These are phyloP conservation scores for Crossocerus cetratus DNA, from an alignment of 2,888 invertebrate genomes.

Conservation along the genomic window DNA sequence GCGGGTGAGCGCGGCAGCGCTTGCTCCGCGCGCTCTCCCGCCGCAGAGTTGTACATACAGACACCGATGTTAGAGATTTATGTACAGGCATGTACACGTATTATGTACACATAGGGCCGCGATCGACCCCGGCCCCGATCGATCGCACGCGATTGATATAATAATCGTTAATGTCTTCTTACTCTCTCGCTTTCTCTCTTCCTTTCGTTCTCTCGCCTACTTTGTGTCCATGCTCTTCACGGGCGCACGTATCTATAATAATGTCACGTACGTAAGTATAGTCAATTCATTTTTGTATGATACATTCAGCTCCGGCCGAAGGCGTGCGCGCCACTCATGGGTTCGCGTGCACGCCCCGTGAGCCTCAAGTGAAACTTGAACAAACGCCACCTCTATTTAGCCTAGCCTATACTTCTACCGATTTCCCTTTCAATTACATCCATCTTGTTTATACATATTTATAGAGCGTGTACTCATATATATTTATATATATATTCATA, in stretches of 20 bases:
- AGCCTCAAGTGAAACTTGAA: slow-evolving; percentile 70
- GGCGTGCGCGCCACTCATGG: background rate
- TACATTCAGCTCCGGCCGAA: slow-evolving; percentile 45
- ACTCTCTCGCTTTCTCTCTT: slow-evolving; percentile 19
- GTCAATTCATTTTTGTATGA: slow-evolving; percentile 40
- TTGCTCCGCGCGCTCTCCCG: too few species aligned
- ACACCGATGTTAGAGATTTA: slow-evolving; percentile 56
- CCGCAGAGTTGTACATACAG: slow-evolving; percentile 61
- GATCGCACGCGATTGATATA: too few species aligned
- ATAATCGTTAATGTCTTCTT: slow-evolving; percentile 7
- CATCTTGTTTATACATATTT: slow-evolving; percentile 70
- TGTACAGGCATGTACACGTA: slow-evolving; percentile 68
- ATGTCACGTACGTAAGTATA: slow-evolving; percentile 52
- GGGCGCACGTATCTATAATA: slow-evolving; percentile 56
- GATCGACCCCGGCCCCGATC: slow-evolving; percentile 42
- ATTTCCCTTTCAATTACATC: slow-evolving; percentile 68
- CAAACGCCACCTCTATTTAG: slow-evolving; percentile 62
- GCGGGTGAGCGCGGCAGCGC: slow-evolving; percentile 1
- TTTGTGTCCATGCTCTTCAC: slow-evolving; percentile 38
- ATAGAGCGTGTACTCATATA: slow-evolving; percentile 42
- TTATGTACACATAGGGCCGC: slow-evolving; percentile 65
- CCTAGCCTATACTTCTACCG: slow-evolving; percentile 56
- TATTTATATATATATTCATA: slow-evolving; percentile 45
- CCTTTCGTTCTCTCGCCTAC: slow-evolving; percentile 39
- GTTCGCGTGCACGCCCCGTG: slow-evolving; percentile 38